These are phyloP conservation scores for Nematolebias whitei DNA, from an alignment of 2,113 vertebrate genomes.

Conservation along the genomic window DNA sequence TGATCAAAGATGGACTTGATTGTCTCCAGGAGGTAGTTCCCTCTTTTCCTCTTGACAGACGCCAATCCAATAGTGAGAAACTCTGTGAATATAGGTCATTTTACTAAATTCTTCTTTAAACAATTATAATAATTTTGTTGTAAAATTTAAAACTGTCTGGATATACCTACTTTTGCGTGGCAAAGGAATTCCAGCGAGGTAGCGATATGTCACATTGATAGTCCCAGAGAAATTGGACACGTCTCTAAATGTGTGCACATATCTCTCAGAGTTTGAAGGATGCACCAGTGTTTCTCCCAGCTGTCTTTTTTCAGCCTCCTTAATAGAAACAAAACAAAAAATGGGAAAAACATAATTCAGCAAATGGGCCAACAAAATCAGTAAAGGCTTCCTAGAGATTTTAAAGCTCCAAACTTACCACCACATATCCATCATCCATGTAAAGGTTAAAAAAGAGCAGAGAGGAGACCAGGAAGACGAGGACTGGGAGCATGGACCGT, in stretches of 20 bases:
- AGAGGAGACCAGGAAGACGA: slow-evolving; percentile 89
- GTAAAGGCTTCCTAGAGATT: background rate
- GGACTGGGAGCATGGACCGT: slow-evolving; percentile 88
- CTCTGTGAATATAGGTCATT: slow-evolving; percentile 74
- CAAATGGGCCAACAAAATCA: no score
- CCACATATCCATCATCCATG: slow-evolving; percentile 91
- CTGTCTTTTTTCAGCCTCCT: slow-evolving; percentile 92
- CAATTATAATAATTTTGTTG: no score
- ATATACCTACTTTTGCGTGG: slow-evolving; percentile 89
- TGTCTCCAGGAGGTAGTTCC: slow-evolving; percentile 95
- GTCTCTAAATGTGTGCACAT: slow-evolving; percentile 90
- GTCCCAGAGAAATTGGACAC: slow-evolving; percentile 94
- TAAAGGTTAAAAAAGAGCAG: slow-evolving; percentile 94
- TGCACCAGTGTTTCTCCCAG: slow-evolving; percentile 88
- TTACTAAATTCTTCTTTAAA: background rate
- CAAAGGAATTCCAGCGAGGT: slow-evolving; percentile 90
- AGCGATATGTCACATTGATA: slow-evolving; percentile 95
- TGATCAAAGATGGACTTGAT: slow-evolving; percentile 98
- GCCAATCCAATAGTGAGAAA: slow-evolving; percentile 96
- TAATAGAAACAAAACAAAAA: slow-evolving; percentile 44
- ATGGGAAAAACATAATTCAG: background rate
- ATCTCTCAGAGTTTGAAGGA: slow-evolving; percentile 88
- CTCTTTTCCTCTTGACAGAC: slow-evolving; percentile 93
- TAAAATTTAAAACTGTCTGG: background rate
- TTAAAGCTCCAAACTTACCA: slow-evolving; percentile 86